Evolutionary conservation across 1,140 invertebrate genomes (phyloP).

Genomic region (Conus ventricosus): DNA sequence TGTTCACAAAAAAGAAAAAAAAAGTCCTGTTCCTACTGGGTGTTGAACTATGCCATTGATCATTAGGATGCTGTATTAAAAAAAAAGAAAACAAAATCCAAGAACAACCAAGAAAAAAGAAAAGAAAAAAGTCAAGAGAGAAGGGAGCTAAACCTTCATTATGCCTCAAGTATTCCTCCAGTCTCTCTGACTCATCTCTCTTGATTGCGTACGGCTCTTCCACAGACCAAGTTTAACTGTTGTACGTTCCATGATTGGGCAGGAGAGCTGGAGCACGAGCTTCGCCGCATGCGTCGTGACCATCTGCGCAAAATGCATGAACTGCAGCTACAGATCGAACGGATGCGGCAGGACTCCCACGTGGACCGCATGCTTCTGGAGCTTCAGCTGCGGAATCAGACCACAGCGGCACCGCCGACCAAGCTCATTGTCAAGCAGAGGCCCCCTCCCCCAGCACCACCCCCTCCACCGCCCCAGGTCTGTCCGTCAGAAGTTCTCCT

Average conservation of each 20-base stretch:
- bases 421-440: background rate
- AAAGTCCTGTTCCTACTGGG: too few species aligned
- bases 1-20: too few species aligned
- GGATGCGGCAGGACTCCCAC: conserved; percentile 57
- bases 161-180: too few species aligned
- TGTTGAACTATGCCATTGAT: too few species aligned
- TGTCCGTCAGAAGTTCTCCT: background rate
- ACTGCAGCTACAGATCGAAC: conserved; percentile 66
- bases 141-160: too few species aligned
- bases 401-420: background rate
- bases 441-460: background rate
- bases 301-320: conserved; percentile 67
- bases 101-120: too few species aligned
- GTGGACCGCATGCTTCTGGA: conserved; percentile 49
- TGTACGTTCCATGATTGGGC: background rate
- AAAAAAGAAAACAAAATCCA: too few species aligned
- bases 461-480: background rate
- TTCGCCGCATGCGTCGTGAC: conserved; percentile 61
- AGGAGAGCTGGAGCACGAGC: conserved; percentile 68
- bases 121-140: too few species aligned
- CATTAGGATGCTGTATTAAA: too few species aligned
- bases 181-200: too few species aligned
- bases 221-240: too few species aligned
- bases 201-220: too few species aligned
- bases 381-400: conserved; percentile 33